Evolutionary conservation across 2,113 vertebrate species (phyloP).

Genomic region (Isichthys henryi): DNA sequence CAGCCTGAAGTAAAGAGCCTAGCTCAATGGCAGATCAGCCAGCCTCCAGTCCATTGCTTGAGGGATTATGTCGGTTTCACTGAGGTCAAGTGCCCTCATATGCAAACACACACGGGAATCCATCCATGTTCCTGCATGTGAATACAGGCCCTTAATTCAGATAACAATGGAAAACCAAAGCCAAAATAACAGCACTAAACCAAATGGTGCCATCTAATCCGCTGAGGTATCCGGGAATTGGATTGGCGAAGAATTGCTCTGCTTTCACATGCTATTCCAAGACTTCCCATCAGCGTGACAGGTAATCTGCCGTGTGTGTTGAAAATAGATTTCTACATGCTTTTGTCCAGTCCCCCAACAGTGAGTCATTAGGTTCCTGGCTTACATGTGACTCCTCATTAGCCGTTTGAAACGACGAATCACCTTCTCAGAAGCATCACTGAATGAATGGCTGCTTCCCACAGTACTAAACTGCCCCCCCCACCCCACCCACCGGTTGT

Average conservation of each 20-base stretch:
- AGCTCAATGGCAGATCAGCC: neutral
- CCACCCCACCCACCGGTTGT: neutral
- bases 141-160: neutral
- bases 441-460: neutral
- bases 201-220: neutral
- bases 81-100: neutral
- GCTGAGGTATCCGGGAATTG: neutral
- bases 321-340: neutral
- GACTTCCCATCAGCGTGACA: neutral
- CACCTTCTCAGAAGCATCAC: neutral
- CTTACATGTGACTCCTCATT: neutral
- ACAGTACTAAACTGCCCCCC: neutral
- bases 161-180: neutral
- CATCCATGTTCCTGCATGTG: neutral
- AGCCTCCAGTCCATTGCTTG: neutral
- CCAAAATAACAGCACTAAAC: constrained; percentile 4
- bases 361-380: neutral
- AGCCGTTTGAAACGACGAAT: neutral
- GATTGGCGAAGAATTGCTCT: neutral
- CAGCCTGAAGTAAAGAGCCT: neutral
- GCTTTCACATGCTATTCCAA: neutral
- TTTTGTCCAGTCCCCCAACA: neutral
- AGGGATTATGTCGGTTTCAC: neutral
- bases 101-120: neutral
- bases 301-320: neutral